phyloP scores from a whole-genome alignment of 1,140 invertebrate species.

The Gonatopus flavifemur region DNA sequence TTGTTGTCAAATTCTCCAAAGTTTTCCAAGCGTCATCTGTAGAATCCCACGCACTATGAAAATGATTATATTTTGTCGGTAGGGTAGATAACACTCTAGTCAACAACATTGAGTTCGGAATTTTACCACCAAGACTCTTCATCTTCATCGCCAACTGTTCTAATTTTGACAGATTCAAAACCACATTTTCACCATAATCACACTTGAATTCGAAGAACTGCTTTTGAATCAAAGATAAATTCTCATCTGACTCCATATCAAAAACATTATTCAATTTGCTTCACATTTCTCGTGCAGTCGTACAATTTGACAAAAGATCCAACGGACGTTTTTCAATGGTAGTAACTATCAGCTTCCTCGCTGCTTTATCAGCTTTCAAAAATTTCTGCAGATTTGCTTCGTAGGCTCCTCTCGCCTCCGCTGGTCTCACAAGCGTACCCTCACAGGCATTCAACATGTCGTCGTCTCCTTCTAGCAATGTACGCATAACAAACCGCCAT shows the following conservation, averaged over 20 bases:
- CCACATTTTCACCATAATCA: constrained; percentile 6
- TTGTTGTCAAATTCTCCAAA: not conserved
- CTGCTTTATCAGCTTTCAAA: constrained; percentile 26
- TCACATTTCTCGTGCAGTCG: constrained; percentile 31
- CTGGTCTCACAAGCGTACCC: not conserved
- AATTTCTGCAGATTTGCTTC: constrained; percentile 12
- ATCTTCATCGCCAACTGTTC: constrained; percentile 8
- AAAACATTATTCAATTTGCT: constrained; percentile 27
- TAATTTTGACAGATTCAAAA: constrained; percentile 6
- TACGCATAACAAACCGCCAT: constrained; percentile 9
- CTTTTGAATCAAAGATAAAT: constrained; percentile 16
- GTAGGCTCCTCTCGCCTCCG: not conserved
- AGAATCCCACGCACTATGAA: not conserved
- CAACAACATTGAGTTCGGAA: not conserved
- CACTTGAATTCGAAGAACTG: constrained; percentile 25
- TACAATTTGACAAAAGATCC: constrained; percentile 29
- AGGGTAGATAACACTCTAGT: not conserved
- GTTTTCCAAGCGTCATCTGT: not conserved
- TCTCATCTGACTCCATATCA: constrained; percentile 28
- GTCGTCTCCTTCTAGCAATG: constrained; percentile 2
- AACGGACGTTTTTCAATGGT: constrained; percentile 24
- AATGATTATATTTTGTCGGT: not conserved
- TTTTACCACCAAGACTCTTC: constrained; percentile 6
- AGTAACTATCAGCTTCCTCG: constrained; percentile 28
- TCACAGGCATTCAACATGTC: constrained; percentile 8